Evolutionary conservation across 2,113 vertebrate genomes (phyloP), one percentile per base, ranked within the genome.

Genomic region (Hepsetus odoe): DNA sequence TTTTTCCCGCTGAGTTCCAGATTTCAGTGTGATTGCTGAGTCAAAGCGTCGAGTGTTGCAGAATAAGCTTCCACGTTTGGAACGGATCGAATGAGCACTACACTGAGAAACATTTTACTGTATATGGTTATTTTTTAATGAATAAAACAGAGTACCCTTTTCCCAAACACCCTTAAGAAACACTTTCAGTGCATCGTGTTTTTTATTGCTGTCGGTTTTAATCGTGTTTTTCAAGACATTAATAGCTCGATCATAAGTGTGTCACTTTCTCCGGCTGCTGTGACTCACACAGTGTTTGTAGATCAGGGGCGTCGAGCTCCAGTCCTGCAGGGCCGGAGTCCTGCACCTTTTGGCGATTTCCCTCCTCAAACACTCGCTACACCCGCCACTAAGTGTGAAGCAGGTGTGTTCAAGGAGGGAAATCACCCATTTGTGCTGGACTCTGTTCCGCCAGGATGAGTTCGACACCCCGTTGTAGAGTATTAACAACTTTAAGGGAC

Each of bases 151-250:
- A 28, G 1, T 18, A 38, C 16, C 4, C 16, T 35, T 62, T n/a
- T n/a, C 7, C 22, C 1, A 3, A 53, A 68, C 14, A 24, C 20
- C 2, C 26, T 30, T 14, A 67, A 67, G 4, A 28, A 69, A 56
- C 44, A 16, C 4, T 0, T 55, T 66, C 18, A 82, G 53, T 71
- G 86, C 62, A 56, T 82, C 76, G 6, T 6, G 20, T 86, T 91
- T 86, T 91, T 91, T 90, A 91, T 92, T 92, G 76, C 85, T 83
- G 18, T 91, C 77, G 85, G 80, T 88, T 75, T 72, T 74, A 59
- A 64, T 44, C 24, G 35, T 35, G 38, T 65, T 51, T 59, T 40
- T 75, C 66, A 62, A 35, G 11, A 53, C 74, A 58, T 51, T 74
- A 76, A 76, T 44, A 38, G 65, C 40, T 79, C 67, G 84, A 80